Evolutionary conservation across 2,888 invertebrate genomes (phyloP).

Genomic region (Calameuta filiformis): DNA sequence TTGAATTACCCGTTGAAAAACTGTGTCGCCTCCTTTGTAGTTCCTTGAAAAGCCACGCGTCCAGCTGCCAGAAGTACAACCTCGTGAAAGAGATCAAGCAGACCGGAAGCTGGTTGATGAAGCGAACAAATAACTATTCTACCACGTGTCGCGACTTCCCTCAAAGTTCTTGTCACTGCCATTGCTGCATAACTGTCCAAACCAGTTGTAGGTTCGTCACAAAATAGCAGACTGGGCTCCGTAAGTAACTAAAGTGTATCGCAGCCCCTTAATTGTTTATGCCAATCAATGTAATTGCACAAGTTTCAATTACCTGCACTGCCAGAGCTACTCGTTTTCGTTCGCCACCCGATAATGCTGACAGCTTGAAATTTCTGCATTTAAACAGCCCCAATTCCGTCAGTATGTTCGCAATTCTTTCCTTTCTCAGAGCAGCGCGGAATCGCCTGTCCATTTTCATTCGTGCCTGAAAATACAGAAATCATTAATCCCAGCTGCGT

Average conservation of each 20-base stretch:
- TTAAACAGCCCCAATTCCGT: constrained; percentile 78
- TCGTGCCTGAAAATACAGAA: constrained; percentile 70
- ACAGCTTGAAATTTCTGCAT: constrained; percentile 78
- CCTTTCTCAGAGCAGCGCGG: constrained; percentile 57
- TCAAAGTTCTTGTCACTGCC: constrained; percentile 79
- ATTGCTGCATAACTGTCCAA: constrained; percentile 91
- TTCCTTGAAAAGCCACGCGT: constrained; percentile 82
- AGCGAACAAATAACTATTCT: constrained; percentile 88
- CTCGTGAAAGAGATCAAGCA: constrained; percentile 85
- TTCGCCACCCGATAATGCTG: constrained; percentile 90
- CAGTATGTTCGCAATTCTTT: constrained; percentile 68
- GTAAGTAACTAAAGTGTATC: constrained; percentile 75
- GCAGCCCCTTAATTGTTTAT: neutral
- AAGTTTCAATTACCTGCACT: constrained; percentile 74
- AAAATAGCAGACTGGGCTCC: constrained; percentile 89
- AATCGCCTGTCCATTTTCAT: constrained; percentile 77
- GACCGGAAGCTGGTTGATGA: constrained; percentile 91
- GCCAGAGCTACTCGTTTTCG: constrained; percentile 87
- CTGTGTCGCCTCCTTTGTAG: constrained; percentile 74
- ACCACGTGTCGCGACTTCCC: constrained; percentile 74
- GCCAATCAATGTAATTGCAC: neutral
- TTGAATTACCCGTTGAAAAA: constrained; percentile 77
- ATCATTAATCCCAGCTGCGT: too few species aligned
- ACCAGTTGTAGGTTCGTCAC: constrained; percentile 94
- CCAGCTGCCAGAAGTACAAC: constrained; percentile 83